Percentiles rank a stretch among this genome's conserved stretches.
Evolutionary conservation across 2,113 vertebrate species (phyloP).

Genomic region (Heloderma charlesbogerti): DNA sequence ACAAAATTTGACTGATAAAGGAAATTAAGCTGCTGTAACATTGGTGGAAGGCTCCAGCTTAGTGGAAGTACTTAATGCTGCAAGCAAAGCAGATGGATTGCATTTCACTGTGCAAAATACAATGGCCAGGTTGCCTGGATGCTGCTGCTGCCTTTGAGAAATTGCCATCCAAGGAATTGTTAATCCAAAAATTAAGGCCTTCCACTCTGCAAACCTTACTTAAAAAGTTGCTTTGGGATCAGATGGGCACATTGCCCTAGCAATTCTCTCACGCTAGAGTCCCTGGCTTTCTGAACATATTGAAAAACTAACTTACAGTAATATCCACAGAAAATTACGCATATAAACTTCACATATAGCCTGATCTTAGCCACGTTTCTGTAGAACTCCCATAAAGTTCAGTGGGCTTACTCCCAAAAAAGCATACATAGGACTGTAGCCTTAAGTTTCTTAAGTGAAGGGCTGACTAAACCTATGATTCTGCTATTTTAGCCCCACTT

Average conservation of each 20-base stretch:
- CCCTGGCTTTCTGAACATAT: neutral
- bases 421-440: neutral
- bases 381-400: neutral
- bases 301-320: neutral
- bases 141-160: constrained; percentile 45
- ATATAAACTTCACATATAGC: neutral
- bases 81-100: constrained; percentile 34
- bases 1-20: neutral
- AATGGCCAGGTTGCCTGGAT: constrained; percentile 57
- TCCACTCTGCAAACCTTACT: constrained; percentile 1
- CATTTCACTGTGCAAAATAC: constrained; percentile 47
- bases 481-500: neutral
- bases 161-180: constrained; percentile 57
- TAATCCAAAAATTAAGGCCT: constrained; percentile 38
- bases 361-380: neutral
- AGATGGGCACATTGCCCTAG: constrained; percentile 14
- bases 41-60: constrained; percentile 55
- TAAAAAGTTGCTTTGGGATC: constrained; percentile 3
- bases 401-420: too few species aligned
- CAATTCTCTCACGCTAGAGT: constrained; percentile 10
- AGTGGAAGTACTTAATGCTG: constrained; percentile 46
- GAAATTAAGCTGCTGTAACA: constrained; percentile 25
- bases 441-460: neutral
- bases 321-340: neutral
- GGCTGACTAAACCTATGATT: neutral